phyloP scores from a whole-genome alignment of 2,888 invertebrate genomes.

The Hesperia comma region DNA sequence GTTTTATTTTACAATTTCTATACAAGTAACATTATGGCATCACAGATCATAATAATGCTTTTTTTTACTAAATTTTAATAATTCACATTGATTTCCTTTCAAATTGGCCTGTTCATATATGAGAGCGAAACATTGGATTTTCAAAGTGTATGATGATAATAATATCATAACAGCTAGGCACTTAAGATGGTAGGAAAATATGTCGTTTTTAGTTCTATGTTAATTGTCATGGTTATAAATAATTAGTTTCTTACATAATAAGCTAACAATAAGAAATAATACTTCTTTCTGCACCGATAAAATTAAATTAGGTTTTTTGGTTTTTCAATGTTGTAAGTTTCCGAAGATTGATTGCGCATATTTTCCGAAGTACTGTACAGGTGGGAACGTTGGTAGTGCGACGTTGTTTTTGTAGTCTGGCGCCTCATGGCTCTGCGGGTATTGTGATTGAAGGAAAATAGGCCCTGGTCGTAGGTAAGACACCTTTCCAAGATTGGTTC shows the following conservation, averaged over 20 bases:
- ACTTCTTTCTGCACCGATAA: constrained; percentile 17
- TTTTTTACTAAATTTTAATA: neutral
- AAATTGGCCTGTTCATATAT: neutral
- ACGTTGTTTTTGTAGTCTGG: constrained; percentile 44
- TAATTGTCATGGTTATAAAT: neutral
- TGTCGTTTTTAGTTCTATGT: no score
- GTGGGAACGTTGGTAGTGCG: constrained; percentile 55
- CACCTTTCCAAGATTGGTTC: constrained; percentile 12
- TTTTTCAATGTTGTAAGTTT: constrained; percentile 19
- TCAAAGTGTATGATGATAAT: no score
- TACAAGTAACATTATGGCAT: constrained; percentile 25
- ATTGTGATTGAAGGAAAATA: constrained; percentile 34
- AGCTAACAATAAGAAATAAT: constrained; percentile 19
- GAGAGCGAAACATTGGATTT: no score
- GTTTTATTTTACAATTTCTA: constrained; percentile 16
- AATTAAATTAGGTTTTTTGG: neutral
- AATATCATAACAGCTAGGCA: no score
- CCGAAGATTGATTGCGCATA: constrained; percentile 63
- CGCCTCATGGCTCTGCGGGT: constrained; percentile 37
- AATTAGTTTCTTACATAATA: constrained; percentile 3
- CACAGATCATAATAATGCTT: constrained; percentile 29
- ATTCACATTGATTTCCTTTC: neutral
- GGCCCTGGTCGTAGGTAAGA: constrained; percentile 37
- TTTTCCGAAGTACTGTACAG: constrained; percentile 70
- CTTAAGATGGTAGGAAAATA: no score